Evolutionary conservation across 2,888 invertebrate genomes (phyloP).

Genomic region (Eudemis profundana): DNA sequence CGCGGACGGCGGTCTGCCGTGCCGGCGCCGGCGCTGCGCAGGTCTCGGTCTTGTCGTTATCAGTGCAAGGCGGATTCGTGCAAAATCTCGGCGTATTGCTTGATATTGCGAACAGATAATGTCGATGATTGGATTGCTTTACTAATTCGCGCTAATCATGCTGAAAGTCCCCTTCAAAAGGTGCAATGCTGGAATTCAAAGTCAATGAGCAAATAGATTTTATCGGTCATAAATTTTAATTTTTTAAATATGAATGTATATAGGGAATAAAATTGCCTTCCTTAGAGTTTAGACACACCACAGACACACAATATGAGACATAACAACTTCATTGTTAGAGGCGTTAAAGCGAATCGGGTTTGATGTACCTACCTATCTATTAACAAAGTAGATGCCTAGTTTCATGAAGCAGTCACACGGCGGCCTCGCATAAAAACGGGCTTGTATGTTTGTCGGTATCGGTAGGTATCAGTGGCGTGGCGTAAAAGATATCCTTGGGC

Average conservation of each 20-base stretch:
- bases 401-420: too few species aligned
- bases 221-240: neutral
- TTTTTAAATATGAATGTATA: neutral
- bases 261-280: neutral
- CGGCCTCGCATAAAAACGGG: too few species aligned
- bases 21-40: conserved; percentile 43
- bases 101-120: conserved; percentile 38
- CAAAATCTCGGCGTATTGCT: conserved; percentile 61
- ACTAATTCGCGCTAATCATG: conserved; percentile 21
- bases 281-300: too few species aligned
- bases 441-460: too few species aligned
- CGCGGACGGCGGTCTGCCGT: conserved; percentile 22
- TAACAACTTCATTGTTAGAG: too few species aligned
- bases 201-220: neutral
- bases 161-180: conserved; percentile 1
- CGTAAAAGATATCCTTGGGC: too few species aligned
- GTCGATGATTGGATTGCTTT: conserved; percentile 21
- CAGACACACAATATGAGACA: too few species aligned
- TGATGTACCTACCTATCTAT: too few species aligned
- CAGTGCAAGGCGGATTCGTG: conserved; percentile 71
- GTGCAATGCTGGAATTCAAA: neutral
- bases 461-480: too few species aligned
- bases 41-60: conserved; percentile 63
- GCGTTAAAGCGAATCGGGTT: too few species aligned
- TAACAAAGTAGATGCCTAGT: too few species aligned